Conservation (phyloP, 1,140 invertebrate genomes). For the Carcinoscorpius rotundicauda region DNA sequence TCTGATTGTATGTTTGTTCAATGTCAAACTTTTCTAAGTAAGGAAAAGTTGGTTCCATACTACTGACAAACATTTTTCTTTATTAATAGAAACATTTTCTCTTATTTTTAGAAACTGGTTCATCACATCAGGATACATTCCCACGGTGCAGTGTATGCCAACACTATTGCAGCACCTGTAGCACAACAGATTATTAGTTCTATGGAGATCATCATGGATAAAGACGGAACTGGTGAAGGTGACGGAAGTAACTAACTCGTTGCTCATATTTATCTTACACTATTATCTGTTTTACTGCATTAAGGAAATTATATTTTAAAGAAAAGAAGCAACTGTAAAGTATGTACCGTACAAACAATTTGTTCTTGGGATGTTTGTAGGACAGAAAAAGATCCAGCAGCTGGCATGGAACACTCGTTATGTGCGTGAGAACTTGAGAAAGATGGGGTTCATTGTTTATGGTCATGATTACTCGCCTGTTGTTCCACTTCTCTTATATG, state of each 20-base stretch:
- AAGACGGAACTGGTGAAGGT: slow-evolving; percentile 62
- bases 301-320: not conserved
- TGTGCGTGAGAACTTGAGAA: slow-evolving; percentile 69
- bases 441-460: slow-evolving; percentile 87
- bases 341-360: slow-evolving; percentile 5
- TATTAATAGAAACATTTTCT: not conserved
- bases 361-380: slow-evolving; percentile 27
- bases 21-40: too few relatives aligned
- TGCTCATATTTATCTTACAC: not conserved
- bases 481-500: slow-evolving; percentile 86
- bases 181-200: slow-evolving; percentile 80
- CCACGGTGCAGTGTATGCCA: slow-evolving; percentile 75
- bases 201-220: slow-evolving; percentile 78
- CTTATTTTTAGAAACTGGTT: slow-evolving; percentile 53
- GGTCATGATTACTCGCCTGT: slow-evolving; percentile 96
- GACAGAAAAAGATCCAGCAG: slow-evolving; percentile 55
- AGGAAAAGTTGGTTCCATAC: too few relatives aligned
- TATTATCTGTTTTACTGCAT: slow-evolving; percentile 6
- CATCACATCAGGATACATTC: slow-evolving; percentile 63
- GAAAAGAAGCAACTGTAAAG: not conserved
- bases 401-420: slow-evolving; percentile 74
- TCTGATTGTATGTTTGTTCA: not conserved
- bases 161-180: slow-evolving; percentile 78
- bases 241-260: not conserved
- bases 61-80: not conserved